Evolutionary conservation across 2,797 vertebrate species (phyloP).

Genomic region (Botia almorhae): DNA sequence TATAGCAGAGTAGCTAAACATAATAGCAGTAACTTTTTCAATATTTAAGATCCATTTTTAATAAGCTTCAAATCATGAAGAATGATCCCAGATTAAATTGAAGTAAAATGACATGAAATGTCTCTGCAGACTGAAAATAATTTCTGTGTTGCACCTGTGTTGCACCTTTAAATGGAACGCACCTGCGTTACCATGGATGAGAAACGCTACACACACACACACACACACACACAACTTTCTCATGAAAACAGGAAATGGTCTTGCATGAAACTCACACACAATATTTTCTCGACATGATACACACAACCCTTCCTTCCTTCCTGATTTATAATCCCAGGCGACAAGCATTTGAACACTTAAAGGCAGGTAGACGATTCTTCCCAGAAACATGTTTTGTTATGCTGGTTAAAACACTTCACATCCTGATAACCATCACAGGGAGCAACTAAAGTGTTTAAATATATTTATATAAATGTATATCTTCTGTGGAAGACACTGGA

Average conservation of each 20-base stretch:
- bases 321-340: slow-evolving; percentile 83
- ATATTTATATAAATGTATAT: too few species aligned
- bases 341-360: slow-evolving; percentile 68
- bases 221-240: neutral
- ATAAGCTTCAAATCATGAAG: neutral
- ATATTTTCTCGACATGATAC: slow-evolving; percentile 81
- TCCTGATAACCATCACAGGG: too few species aligned
- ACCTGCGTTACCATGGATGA: slow-evolving; percentile 20
- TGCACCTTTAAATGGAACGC: neutral
- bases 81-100: neutral
- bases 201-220: neutral
- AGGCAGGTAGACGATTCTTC: too few species aligned
- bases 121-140: neutral
- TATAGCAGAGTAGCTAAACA: neutral
- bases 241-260: slow-evolving; percentile 27
- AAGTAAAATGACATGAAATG: neutral
- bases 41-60: neutral
- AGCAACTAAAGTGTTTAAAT: too few species aligned
- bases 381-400: too few species aligned
- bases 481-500: too few species aligned
- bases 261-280: too few species aligned
- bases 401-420: too few species aligned
- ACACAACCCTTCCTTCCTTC: slow-evolving; percentile 78
- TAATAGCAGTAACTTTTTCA: neutral
- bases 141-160: neutral